These are phyloP conservation scores for Meteorus sp. DNA, from an alignment of 1,140 invertebrate genomes.

Conservation along the genomic window DNA sequence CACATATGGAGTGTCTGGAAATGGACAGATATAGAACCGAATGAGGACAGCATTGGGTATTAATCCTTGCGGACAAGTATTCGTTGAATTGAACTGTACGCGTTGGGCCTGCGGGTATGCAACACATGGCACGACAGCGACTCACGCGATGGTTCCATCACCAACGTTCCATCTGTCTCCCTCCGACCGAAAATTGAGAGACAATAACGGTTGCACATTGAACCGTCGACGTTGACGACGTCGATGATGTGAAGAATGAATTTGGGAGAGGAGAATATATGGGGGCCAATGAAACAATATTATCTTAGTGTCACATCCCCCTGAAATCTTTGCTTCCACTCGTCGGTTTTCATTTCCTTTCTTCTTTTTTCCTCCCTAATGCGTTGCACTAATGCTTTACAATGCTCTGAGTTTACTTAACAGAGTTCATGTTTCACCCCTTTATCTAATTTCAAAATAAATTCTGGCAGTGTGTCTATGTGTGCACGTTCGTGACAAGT, in stretches of 20 bases:
- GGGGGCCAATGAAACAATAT: constrained; percentile 46
- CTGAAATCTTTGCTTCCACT: constrained; percentile 6
- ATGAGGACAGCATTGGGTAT: no score
- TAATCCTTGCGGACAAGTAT: constrained; percentile 12
- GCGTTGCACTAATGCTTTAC: no score
- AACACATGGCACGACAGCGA: constrained; percentile 24
- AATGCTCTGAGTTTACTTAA: constrained; percentile 24
- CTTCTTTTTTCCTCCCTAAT: background rate
- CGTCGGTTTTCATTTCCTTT: background rate
- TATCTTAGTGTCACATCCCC: constrained; percentile 38
- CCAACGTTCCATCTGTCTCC: constrained; percentile 22
- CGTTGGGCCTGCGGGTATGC: constrained; percentile 2
- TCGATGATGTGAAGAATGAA: no score
- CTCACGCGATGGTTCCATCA: constrained; percentile 23
- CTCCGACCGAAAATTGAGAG: constrained; percentile 6
- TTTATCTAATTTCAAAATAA: background rate
- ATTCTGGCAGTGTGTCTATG: background rate
- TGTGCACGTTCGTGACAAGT: no score
- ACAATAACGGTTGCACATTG: constrained; percentile 10
- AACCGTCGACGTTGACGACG: background rate
- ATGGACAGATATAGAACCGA: background rate
- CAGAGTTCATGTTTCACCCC: constrained; percentile 22
- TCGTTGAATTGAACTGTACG: background rate
- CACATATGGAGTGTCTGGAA: background rate
- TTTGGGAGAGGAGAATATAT: background rate